Base-by-base conservation (phyloP, 2,113 vertebrate genomes). In the Castor canadensis region DNA sequence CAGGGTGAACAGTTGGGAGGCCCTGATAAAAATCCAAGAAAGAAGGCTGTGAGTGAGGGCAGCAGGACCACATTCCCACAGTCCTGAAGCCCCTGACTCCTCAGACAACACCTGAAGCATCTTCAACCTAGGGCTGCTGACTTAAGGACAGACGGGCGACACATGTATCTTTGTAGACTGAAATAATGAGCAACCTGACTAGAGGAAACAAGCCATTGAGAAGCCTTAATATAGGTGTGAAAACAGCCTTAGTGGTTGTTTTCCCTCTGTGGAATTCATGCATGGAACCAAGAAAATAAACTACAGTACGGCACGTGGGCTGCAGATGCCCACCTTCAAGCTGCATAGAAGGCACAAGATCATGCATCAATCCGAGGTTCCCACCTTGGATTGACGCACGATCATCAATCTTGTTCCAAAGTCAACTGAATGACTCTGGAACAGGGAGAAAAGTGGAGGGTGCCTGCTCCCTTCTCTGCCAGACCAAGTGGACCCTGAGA, bases 281-380 rank as follows among this genome's bases (percentile, higher is more conserved):
- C 28, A 47, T n/a, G n/a, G 49, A 96, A 85, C 96, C 97, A 97
- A 97, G 97, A 97, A 97, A 98, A 87, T 95, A 97, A 96, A 96
- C 84, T 93, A 94, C 91, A 96, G 87, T 32, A 71, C 62, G 90
- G 38, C 94, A 58, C 62, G 96, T 97, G 97, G 97, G 97, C 81
- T 96, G 15, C 52, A 67, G 85, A 86, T 89, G 0, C 98, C 98
- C 96, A 98, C 97, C 95, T 96, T 94, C 97, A 98, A 95, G 98
- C 96, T 97, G 96, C 84, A 73, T 16, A 73, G 69, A 83, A 83
- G 82, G 86, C 91, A 35, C 1, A 9, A 22, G 0, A 64, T 32
- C 89, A n/a, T n/a, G n/a, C n/a, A n/a, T n/a, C n/a, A n/a, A n/a
- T n/a, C n/a, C n/a, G n/a, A n/a, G n/a, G n/a, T n/a, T n/a, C n/a